phyloP scores from a whole-genome alignment of 1,140 invertebrate species.

The Ditylenchus dipsaci region DNA sequence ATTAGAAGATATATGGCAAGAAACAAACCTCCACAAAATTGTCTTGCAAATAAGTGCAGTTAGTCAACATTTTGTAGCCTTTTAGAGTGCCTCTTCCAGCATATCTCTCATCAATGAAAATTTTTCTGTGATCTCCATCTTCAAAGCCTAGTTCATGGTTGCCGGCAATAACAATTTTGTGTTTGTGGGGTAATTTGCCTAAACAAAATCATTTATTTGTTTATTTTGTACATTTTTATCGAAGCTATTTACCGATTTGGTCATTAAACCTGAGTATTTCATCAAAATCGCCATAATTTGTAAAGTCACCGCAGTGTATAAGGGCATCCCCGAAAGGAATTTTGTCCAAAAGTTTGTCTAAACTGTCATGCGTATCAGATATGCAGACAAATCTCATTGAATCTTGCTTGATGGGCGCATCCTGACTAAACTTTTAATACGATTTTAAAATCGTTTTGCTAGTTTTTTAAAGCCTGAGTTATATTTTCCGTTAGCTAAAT shows the following conservation, averaged over 20 bases:
- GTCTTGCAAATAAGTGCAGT: slow-evolving; percentile 48
- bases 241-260: slow-evolving; percentile 31
- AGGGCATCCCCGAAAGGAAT: slow-evolving; percentile 63
- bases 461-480: too few relatives aligned
- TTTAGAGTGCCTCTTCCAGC: slow-evolving; percentile 33
- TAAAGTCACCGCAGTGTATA: slow-evolving; percentile 82
- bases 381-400: slow-evolving; percentile 45
- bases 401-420: slow-evolving; percentile 31
- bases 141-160: slow-evolving; percentile 84
- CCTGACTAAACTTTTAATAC: slow-evolving; percentile 34
- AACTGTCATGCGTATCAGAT: slow-evolving; percentile 46
- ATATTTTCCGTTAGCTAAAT: not conserved
- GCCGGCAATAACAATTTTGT: slow-evolving; percentile 80
- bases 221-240: too few relatives aligned
- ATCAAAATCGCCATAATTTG: slow-evolving; percentile 70
- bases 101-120: not conserved
- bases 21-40: slow-evolving; percentile 29
- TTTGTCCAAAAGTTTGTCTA: slow-evolving; percentile 29
- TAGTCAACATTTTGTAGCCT: slow-evolving; percentile 49
- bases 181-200: slow-evolving; percentile 72
- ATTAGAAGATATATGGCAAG: too few relatives aligned
- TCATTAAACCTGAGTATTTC: slow-evolving; percentile 74
- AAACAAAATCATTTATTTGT: slow-evolving; percentile 20
- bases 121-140: slow-evolving; percentile 37
- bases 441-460: too few relatives aligned